Evolutionary conservation across 37 sponge, comb jelly and placozoan genomes (phyloP).

Genomic region (Spongia lamella): DNA sequence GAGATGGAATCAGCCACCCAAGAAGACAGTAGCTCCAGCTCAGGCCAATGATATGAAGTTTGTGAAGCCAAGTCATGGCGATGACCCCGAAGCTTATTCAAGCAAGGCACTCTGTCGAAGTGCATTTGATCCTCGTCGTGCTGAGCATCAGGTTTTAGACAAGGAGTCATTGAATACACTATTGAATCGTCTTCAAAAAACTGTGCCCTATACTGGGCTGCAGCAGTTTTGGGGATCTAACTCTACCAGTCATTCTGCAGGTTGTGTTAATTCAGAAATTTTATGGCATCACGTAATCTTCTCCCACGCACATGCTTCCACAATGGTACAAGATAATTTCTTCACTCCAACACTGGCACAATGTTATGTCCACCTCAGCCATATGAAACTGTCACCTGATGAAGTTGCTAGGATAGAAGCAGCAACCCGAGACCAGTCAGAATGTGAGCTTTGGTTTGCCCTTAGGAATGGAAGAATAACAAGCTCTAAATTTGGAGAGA

Average conservation of each 20-base stretch:
- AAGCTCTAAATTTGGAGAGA: not conserved
- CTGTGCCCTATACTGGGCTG: no score
- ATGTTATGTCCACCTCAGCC: not conserved
- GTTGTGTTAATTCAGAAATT: no score
- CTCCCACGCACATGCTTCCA: no score
- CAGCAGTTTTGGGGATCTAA: no score
- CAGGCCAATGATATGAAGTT: not conserved
- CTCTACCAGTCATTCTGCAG: no score
- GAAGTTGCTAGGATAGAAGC: conserved; percentile 1
- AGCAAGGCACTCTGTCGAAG: not conserved
- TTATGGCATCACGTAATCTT: no score
- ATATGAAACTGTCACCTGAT: not conserved
- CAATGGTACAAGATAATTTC: no score
- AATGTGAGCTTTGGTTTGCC: not conserved
- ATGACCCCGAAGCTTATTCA: not conserved
- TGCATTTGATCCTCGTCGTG: conserved; percentile 10
- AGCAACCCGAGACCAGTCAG: not conserved
- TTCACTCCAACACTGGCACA: conserved; percentile 4
- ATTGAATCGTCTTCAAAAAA: no score
- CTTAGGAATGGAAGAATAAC: not conserved
- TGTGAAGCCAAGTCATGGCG: not conserved
- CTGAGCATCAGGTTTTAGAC: no score
- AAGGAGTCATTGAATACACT: no score
- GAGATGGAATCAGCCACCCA: no score
- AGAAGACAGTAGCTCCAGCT: not conserved